Base-by-base conservation (phyloP, 2,113 vertebrate species). In the Globicephala melas region DNA sequence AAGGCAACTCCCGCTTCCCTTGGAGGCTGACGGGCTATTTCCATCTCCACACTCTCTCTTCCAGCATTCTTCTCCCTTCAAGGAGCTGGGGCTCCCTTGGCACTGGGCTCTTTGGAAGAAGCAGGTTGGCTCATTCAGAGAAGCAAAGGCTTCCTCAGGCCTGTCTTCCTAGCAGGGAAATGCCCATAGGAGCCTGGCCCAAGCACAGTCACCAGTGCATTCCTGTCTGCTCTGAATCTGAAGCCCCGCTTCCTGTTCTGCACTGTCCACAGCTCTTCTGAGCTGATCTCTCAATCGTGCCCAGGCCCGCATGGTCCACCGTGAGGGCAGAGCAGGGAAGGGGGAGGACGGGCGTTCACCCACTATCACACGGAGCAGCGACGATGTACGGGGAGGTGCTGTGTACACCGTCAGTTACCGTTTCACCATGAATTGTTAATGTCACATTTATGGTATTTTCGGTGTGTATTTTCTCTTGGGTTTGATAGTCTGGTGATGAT, bases 11-110 rank as follows among this genome's bases (percentile, higher is more conserved):
- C 77, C 89, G 85, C 50, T 95, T 85, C 95, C 94, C 93, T 95
- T 95, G 81, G 77, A 92, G 67, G 17, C 91, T 91, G 79, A 97
- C 33, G 55, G 95, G 73, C 93, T 96, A 96, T 91, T 98, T 97
- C 95, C 91, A 98, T 94, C 93, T 94, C 94, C 74, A 89, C 55
- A 3, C 41, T 73, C 53, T 94, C 36, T 85, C 60, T 97, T 96
- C 91, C 94, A 98, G 79, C 65, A 88, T 68, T 88, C 58, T 74
- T 23, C 28, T 96, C 50, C 68, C 82, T 97, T 87, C 90, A 76
- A 96, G 83, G 90, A 95, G 36, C 47, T 18, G 18, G 80, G 94
- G 81, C 94, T 95, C 62, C 77, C 83, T 94, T 93, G 95, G 90
- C 95, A 92, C 58, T 41, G 53, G 8, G 33, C 50, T 94, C 2